Evolutionary conservation across 2,888 invertebrate genomes (phyloP).

Genomic region (Oxycera nigricornis): DNA sequence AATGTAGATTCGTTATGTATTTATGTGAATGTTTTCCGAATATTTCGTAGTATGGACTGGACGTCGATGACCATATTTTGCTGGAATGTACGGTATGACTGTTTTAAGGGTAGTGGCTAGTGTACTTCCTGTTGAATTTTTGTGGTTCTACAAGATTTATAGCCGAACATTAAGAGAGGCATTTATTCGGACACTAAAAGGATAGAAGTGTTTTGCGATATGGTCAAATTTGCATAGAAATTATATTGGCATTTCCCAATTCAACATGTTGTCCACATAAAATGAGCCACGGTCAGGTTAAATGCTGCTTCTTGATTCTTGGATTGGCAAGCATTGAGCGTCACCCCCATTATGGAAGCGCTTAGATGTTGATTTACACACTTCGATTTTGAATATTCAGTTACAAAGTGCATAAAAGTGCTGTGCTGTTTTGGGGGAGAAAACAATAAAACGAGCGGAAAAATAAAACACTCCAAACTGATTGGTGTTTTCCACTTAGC

Average conservation of each 20-base stretch:
- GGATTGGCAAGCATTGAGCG: not conserved
- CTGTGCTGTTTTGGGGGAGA: not conserved
- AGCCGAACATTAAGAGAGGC: no score
- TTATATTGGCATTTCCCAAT: no score
- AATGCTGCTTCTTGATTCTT: not conserved
- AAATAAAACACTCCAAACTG: not conserved
- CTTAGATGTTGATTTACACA: not conserved
- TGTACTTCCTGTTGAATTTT: no score
- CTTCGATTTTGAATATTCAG: not conserved
- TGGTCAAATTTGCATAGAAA: no score
- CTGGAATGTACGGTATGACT: not conserved
- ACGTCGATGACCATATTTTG: not conserved
- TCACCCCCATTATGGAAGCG: not conserved
- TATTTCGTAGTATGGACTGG: not conserved
- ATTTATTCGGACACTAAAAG: no score
- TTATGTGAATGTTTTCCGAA: not conserved
- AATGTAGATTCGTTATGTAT: not conserved
- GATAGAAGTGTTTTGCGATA: no score
- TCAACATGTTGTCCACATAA: no score
- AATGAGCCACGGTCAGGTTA: not conserved
- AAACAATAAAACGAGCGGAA: not conserved
- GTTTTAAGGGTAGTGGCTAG: not conserved
- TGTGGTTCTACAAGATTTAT: no score
- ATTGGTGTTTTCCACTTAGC: slow-evolving; percentile 29
- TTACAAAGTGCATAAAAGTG: not conserved